These are phyloP conservation scores for Flexamia atlantica DNA, from an alignment of 2,888 invertebrate species.

Conservation along the genomic window DNA sequence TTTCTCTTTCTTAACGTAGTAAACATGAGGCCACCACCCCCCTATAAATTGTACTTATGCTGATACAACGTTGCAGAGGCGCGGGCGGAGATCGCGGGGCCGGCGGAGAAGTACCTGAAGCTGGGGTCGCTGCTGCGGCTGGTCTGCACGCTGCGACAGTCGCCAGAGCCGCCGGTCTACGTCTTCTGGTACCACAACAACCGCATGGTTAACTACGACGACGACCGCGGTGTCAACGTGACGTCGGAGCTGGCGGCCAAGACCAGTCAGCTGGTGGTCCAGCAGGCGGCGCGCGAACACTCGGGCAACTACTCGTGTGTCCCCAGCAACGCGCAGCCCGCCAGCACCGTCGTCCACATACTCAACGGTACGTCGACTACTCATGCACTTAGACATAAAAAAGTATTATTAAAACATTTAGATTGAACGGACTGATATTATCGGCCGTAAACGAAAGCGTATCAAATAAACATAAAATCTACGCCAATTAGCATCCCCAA, in stretches of 20 bases:
- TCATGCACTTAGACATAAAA: too few relatives aligned
- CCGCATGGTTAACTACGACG: conserved; percentile 95
- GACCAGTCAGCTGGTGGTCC: conserved; percentile 79
- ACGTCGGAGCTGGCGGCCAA: conserved; percentile 87
- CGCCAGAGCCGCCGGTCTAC: conserved; percentile 90
- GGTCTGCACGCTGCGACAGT: conserved; percentile 89
- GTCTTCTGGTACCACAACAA: conserved; percentile 89
- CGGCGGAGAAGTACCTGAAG: conserved; percentile 91
- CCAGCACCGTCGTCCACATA: conserved; percentile 93
- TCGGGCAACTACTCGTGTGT: conserved; percentile 94
- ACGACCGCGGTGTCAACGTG: conserved; percentile 91
- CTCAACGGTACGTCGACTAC: conserved; percentile 85
- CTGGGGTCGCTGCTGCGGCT: conserved; percentile 90
- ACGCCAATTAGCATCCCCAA: too few relatives aligned
- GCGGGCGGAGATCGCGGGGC: conserved; percentile 90
- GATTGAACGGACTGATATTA: too few relatives aligned
- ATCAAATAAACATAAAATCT: too few relatives aligned
- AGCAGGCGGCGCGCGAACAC: conserved; percentile 82
- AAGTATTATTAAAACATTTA: too few relatives aligned
- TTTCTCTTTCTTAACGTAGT: too few relatives aligned
- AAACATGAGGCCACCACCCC: too few relatives aligned
- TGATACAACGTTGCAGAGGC: conserved; percentile 86
- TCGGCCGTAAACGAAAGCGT: too few relatives aligned
- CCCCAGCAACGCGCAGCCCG: conserved; percentile 92
- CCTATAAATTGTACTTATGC: too few relatives aligned